Percentiles rank a stretch among this genome's conserved stretches.
Conservation (phyloP, 2,113 vertebrate genomes). For the Oreochromis aureus region DNA sequence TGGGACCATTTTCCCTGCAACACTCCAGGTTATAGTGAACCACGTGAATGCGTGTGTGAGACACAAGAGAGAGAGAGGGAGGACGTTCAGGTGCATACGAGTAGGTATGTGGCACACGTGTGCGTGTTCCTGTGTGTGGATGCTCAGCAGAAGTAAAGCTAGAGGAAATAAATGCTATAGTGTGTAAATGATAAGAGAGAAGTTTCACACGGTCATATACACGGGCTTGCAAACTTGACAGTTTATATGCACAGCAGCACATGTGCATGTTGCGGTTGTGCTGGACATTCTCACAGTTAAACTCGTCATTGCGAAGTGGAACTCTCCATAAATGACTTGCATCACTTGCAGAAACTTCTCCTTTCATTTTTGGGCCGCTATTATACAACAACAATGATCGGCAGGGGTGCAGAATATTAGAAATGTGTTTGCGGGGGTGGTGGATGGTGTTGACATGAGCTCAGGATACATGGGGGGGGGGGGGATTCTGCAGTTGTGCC, state of each 20-base stretch:
- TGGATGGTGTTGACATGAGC: neutral
- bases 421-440: neutral
- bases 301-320: accelerated
- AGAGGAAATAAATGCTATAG: neutral
- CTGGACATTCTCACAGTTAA: neutral
- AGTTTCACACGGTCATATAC: neutral
- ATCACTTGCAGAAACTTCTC: neutral
- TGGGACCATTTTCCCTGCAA: conserved; percentile 1
- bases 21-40: conserved; percentile 3
- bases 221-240: accelerated
- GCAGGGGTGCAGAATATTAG: neutral
- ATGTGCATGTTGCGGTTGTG: neutral
- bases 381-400: neutral
- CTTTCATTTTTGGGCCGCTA: neutral
- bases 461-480: neutral
- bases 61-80: neutral
- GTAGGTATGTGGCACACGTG: neutral
- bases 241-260: neutral
- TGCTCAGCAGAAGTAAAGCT: neutral
- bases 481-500: neutral
- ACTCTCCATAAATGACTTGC: neutral
- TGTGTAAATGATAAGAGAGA: neutral
- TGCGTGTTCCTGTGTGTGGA: neutral
- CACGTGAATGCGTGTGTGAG: neutral
- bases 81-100: neutral